Conservation (phyloP, 2,113 vertebrate species). For the Ptilorrhoa leucosticta region DNA sequence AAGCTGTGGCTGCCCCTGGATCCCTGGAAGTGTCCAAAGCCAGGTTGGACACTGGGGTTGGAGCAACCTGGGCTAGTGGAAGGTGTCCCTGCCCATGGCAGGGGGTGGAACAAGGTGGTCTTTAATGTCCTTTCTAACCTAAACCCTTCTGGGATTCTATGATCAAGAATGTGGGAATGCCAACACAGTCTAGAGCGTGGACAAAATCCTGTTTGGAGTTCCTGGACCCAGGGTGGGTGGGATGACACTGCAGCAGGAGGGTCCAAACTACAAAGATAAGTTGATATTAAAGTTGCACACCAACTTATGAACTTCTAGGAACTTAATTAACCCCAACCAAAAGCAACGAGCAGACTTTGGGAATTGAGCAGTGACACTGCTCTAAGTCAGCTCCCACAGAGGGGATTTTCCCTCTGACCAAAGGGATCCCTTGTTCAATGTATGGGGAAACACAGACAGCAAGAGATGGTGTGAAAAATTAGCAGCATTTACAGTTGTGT, state of each 20-base stretch:
- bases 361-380: neutral
- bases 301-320: neutral
- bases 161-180: neutral
- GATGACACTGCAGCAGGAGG: neutral
- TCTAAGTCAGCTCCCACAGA: neutral
- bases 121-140: neutral
- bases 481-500: neutral
- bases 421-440: neutral
- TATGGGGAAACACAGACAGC: neutral
- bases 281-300: neutral
- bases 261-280: neutral
- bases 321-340: neutral
- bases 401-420: neutral
- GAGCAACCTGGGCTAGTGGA: neutral
- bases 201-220: neutral
- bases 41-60: neutral
- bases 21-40: neutral
- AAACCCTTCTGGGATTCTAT: neutral
- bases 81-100: neutral
- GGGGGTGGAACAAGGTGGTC: no score
- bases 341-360: neutral
- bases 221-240: accelerated
- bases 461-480: neutral
- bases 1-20: neutral
- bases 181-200: accelerated